These are phyloP conservation scores for Harlomillsia oculata DNA, from an alignment of 1,140 invertebrate species.

Conservation along the genomic window DNA sequence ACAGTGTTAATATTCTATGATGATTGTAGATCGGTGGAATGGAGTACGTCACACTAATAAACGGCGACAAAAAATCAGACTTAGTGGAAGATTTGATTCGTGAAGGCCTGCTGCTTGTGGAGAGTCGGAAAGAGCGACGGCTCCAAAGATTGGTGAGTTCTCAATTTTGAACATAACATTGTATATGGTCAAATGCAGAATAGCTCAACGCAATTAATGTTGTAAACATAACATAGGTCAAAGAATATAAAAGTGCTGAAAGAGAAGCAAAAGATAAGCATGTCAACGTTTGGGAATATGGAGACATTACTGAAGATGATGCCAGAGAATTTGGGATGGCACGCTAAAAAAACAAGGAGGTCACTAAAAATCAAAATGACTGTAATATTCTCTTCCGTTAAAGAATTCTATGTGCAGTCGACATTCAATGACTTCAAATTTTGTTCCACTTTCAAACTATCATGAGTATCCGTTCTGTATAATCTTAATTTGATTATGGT, in stretches of 20 bases:
- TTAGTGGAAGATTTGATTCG: slow-evolving; percentile 71
- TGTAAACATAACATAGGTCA: slow-evolving; percentile 49
- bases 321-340: slow-evolving; percentile 69
- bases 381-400: too few relatives aligned
- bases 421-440: too few relatives aligned
- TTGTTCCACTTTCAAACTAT: too few relatives aligned
- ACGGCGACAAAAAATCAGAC: slow-evolving; percentile 60
- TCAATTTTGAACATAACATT: background rate
- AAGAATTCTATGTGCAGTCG: too few relatives aligned
- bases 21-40: too few relatives aligned
- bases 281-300: slow-evolving; percentile 87
- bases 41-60: background rate
- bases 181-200: background rate
- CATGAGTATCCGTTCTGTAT: too few relatives aligned
- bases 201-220: slow-evolving; percentile 14
- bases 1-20: too few relatives aligned
- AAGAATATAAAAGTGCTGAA: slow-evolving; percentile 73
- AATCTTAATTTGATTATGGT: too few relatives aligned
- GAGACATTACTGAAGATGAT: slow-evolving; percentile 91
- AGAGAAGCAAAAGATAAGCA: slow-evolving; percentile 73
- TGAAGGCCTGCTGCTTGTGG: slow-evolving; percentile 74
- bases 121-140: slow-evolving; percentile 66
- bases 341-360: slow-evolving; percentile 6
- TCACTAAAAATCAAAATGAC: too few relatives aligned
- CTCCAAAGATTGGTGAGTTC: slow-evolving; percentile 61